Evolutionary conservation across 1,140 invertebrate genomes (phyloP), one percentile per base, ranked within the genome.

Genomic region (Dendroctonus valens): DNA sequence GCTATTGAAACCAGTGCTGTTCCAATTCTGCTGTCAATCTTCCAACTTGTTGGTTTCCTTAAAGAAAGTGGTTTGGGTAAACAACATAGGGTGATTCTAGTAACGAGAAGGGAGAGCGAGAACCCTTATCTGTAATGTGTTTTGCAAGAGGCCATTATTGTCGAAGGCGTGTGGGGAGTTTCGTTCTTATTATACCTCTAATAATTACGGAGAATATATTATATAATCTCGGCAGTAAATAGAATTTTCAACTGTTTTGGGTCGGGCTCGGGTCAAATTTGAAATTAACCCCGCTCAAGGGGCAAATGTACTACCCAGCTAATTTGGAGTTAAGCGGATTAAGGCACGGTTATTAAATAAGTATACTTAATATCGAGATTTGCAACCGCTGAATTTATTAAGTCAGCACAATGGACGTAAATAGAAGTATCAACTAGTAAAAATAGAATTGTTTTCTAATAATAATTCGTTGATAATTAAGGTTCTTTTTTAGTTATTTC

Each of bases 161-260:
- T 60, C 26, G 26, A 26, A 26, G 55, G 46, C 42, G 55, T 58
- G 15, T 58, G 41, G 55, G 55, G 46, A 58, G 55, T 58, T 44
- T 58, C 55, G 55, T 42, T 58, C 55, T 58, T 58, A 44, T 44
- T 8, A 44, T 44, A 44, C 42, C 55, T 42, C 41, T 58, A 58
- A 58, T 58, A 58, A 58, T 58, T 58, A 58, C 14, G 44, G 41
- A 15, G 55, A 58, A 58, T 15, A 44, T 58, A 44, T 58, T 26
- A 38, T 59, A 8, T 38, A 6, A 73, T 74, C 48, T 71, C 73
- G 9, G 72, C 67, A 44, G 66, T 44, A 58, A 58, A 58, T 58
- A 58, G 55, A 58, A 58, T 58, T 58, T 58, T 58, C n/a, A 58
- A 39, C 39, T 58, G 55, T 58, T 58, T 44, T 44, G 41, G 53